Base-by-base conservation (phyloP, 2,113 vertebrate species). In the Indri indri region DNA sequence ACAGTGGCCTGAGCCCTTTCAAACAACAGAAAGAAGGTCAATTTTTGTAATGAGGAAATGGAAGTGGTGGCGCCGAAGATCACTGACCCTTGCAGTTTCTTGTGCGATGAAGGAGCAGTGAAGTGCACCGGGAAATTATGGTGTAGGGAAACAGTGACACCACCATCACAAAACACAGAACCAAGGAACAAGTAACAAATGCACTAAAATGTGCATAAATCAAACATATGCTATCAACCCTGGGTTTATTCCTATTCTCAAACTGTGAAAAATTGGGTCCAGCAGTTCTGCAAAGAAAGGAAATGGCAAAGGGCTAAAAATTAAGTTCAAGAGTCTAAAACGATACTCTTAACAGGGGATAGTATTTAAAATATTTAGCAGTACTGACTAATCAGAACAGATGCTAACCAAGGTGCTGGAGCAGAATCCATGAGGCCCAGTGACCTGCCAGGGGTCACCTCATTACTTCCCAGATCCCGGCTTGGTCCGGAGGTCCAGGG, bases 1-100 rank as follows among this genome's bases (percentile, higher is more conserved):
- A 98, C 98, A 99, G 98, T 99, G 99, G 98, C 96, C 99, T 98
- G 98, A 99, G 99, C 97, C 98, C 98, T 99, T 99, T 98, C 98
- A 99, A 98, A 98, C 98, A 98, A 97, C 97, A 98, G 97, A 98
- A 98, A 98, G 97, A 97, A 98, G 98, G 98, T 99, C 98, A 99
- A 99, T 99, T 99, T 98, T 98, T 98, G 97, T 99, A 99, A 99
- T 98, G 98, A 99, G 98, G 98, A 99, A 99, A 99, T 99, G 98
- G 98, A 99, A 98, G 98, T 98, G 98, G 98, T 96, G 97, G 97
- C 96, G 76, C 98, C 86, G 91, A 97, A 98, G 98, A 98, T 98
- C 93, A 0, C 98, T 98, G 98, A 98, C 98, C 98, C 98, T 99
- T 98, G 96, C 97, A 79, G 98, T 98, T 98, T 98, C 97, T 97